phyloP scores from a whole-genome alignment of 2,113 vertebrate genomes.

The Cinclus cinclus region DNA sequence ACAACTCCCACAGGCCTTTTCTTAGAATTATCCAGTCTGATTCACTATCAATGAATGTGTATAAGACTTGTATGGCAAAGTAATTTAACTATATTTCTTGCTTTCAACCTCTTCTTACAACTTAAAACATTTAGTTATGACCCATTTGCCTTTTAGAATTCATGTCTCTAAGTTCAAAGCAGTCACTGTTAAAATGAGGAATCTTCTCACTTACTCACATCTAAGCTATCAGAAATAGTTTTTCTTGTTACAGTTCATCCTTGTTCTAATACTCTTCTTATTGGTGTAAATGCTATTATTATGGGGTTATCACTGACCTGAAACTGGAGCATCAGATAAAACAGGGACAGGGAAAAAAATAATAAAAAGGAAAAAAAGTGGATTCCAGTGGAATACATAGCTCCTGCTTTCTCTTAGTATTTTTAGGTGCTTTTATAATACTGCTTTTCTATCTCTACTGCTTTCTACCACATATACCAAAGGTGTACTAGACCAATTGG shows the following conservation, averaged over 20 bases:
- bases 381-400: background rate
- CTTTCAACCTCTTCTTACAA: conserved; percentile 13
- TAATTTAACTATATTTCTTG: conserved; percentile 10
- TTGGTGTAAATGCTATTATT: background rate
- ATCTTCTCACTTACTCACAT: background rate
- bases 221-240: background rate
- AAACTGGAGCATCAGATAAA: background rate
- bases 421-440: background rate
- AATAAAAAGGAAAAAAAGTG: background rate
- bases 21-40: background rate
- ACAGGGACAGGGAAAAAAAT: background rate
- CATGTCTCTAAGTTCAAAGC: conserved; percentile 7
- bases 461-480: background rate
- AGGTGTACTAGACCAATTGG: background rate
- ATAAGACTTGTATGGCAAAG: background rate
- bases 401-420: background rate
- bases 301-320: background rate
- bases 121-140: conserved; percentile 43
- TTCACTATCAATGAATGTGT: background rate
- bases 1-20: conserved; percentile 1
- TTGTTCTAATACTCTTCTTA: background rate
- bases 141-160: conserved; percentile 12
- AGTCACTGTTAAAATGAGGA: background rate
- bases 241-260: background rate
- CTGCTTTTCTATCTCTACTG: background rate